Evolutionary conservation across 2,797 vertebrate genomes (phyloP).

Genomic region (Sebastes trivittatus): DNA sequence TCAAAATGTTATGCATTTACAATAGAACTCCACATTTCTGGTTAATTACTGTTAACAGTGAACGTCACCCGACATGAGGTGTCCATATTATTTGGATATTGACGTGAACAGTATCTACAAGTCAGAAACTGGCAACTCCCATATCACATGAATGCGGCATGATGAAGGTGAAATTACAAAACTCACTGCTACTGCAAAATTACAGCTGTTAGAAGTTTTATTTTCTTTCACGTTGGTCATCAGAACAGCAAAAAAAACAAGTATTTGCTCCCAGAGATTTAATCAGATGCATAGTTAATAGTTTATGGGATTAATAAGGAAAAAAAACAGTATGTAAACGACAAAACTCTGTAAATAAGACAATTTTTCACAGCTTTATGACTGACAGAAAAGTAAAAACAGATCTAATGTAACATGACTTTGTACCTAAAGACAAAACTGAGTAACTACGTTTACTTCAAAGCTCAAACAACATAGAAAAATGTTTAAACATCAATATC

Average conservation of each 20-base stretch:
- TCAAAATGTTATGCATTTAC: background rate
- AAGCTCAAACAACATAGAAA: background rate
- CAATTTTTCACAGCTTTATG: constrained; percentile 26
- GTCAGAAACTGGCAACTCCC: background rate
- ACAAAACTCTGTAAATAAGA: constrained; percentile 23
- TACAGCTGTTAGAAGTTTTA: constrained; percentile 2
- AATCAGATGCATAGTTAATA: constrained; percentile 27
- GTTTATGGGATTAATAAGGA: background rate
- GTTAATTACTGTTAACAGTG: background rate
- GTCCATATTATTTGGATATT: background rate
- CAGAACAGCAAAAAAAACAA: constrained; percentile 2
- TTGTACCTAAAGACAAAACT: background rate
- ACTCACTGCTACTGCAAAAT: background rate
- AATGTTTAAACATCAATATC: background rate
- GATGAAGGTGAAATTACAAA: background rate
- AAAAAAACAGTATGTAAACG: background rate
- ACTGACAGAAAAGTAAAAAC: background rate
- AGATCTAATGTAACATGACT: background rate
- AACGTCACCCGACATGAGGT: background rate
- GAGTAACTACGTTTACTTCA: background rate
- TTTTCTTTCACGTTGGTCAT: constrained; percentile 2
- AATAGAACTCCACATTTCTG: background rate
- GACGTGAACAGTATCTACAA: background rate
- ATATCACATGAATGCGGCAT: background rate
- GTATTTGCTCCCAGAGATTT: background rate